phyloP scores from a whole-genome alignment of 2,113 vertebrate genomes.

The Pteronura brasiliensis region DNA sequence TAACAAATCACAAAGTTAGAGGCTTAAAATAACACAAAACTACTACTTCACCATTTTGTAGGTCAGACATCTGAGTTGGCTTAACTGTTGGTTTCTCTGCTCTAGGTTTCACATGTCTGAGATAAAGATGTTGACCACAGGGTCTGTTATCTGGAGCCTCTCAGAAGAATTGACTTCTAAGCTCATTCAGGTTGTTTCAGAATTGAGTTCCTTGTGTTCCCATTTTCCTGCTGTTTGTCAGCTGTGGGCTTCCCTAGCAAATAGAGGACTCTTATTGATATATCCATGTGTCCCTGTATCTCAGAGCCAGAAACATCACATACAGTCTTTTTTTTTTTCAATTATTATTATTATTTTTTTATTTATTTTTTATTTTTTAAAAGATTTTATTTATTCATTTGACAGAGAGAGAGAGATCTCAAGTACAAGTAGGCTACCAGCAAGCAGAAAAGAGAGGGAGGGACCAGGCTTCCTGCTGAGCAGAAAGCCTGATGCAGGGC shows the following conservation, averaged over 20 bases:
- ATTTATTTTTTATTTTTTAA: too few species aligned
- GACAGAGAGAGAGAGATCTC: too few species aligned
- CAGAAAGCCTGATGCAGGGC: too few species aligned
- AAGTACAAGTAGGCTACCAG: too few species aligned
- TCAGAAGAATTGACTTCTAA: not conserved
- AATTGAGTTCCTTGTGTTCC: not conserved
- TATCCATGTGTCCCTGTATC: accelerated
- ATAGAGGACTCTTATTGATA: not conserved
- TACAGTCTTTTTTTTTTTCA: not conserved
- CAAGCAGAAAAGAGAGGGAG: too few species aligned
- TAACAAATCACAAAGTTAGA: not conserved
- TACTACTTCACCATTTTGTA: not conserved
- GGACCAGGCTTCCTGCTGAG: too few species aligned
- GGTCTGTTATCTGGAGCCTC: not conserved
- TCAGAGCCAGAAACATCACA: not conserved
- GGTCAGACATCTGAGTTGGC: not conserved
- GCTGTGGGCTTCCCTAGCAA: not conserved
- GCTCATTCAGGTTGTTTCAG: not conserved
- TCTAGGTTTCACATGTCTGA: not conserved
- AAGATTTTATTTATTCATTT: too few species aligned
- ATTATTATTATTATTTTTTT: too few species aligned
- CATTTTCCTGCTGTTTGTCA: not conserved
- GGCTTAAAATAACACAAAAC: not conserved
- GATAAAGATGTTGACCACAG: not conserved
- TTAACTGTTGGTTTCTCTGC: not conserved